phyloP scores from a whole-genome alignment of 2,113 vertebrate genomes.

The Dasyprocta punctata region DNA sequence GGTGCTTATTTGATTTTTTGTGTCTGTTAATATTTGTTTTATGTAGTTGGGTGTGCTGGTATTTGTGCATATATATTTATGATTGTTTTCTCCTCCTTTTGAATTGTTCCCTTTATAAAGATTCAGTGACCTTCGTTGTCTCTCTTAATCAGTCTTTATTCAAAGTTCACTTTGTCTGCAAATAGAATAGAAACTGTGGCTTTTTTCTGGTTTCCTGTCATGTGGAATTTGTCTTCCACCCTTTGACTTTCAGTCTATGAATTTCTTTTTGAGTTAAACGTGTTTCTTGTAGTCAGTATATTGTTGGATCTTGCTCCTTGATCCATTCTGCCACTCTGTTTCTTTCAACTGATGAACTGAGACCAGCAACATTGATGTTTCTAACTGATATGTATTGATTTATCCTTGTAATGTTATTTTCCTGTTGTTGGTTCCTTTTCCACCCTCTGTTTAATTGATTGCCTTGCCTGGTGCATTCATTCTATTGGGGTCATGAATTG shows the following conservation, averaged over 20 bases:
- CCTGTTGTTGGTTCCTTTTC: background rate
- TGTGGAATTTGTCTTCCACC: background rate
- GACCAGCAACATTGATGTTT: background rate
- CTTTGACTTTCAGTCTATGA: background rate
- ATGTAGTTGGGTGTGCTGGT: background rate
- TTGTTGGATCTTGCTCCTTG: background rate
- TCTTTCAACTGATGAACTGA: background rate
- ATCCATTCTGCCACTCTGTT: background rate
- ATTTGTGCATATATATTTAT: background rate
- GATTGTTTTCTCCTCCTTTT: background rate
- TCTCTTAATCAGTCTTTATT: background rate
- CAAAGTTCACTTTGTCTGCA: background rate
- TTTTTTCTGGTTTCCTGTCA: background rate
- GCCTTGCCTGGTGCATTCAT: no score
- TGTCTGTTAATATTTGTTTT: background rate
- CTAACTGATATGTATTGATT: background rate
- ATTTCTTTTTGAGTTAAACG: background rate
- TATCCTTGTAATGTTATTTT: background rate
- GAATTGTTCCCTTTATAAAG: background rate
- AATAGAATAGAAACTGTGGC: background rate
- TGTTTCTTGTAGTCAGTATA: background rate
- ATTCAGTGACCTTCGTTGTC: background rate
- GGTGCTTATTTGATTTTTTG: background rate
- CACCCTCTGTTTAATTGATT: background rate
- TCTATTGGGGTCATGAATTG: no score